These are phyloP conservation scores for Rhegmatorhina hoffmannsi DNA, from an alignment of 2,113 vertebrate species.

Conservation along the genomic window DNA sequence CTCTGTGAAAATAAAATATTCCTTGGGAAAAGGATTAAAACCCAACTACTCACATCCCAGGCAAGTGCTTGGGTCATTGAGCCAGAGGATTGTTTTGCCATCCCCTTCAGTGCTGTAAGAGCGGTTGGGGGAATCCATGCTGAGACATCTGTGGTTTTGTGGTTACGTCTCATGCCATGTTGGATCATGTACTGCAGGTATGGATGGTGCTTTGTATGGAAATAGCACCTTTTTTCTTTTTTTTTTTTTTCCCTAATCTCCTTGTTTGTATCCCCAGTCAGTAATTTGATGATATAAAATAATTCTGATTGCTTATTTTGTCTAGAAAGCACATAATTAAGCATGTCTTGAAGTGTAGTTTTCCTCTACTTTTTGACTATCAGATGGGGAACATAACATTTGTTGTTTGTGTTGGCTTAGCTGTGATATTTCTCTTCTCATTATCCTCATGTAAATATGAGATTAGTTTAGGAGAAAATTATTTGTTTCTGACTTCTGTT, in stretches of 20 bases:
- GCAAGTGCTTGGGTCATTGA: background rate
- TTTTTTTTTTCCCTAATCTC: background rate
- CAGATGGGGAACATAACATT: background rate
- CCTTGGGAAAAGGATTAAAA: background rate
- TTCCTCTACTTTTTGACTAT: background rate
- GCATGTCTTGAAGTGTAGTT: background rate
- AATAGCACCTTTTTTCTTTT: background rate
- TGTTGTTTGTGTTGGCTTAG: conserved; percentile 32
- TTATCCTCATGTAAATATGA: conserved; percentile 1
- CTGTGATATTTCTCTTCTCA: conserved; percentile 14
- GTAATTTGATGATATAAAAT: background rate
- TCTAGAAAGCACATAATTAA: background rate
- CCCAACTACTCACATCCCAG: background rate
- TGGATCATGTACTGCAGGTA: background rate
- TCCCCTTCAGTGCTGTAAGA: background rate
- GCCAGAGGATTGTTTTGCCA: background rate
- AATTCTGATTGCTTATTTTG: background rate
- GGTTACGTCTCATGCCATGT: background rate
- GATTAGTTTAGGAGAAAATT: background rate
- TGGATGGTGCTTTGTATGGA: background rate
- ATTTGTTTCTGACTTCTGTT: background rate
- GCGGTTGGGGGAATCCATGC: background rate
- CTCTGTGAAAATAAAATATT: background rate
- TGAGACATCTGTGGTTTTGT: background rate
- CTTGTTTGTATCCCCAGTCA: background rate